Base-by-base conservation (phyloP, 1,140 invertebrate species). In the Gryon sp. region DNA sequence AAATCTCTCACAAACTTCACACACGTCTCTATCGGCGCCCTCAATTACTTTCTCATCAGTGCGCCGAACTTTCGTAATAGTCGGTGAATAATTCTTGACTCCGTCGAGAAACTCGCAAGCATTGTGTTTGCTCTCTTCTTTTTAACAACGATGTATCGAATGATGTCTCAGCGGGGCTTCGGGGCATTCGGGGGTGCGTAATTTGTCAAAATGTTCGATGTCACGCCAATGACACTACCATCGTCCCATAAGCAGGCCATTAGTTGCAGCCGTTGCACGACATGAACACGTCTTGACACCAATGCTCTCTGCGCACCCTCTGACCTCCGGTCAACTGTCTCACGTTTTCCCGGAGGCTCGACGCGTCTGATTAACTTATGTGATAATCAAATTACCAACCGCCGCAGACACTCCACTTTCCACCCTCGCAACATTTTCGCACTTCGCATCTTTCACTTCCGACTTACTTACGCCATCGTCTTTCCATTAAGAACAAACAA, bases 171-270 rank as follows among this genome's bases (percentile, higher is more conserved):
- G 11, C 16, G 26, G 36, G 38, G 6, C 22, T 4, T 4, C 6
- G 8, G 11, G 12, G 26, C 46, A 40, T 62, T 36, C 18, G 72
- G 34, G 62, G 60, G 20, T n/a, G 53, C 38, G 52, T 34, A 75
- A 75, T 75, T 75, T 75, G 62, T 66, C 72, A 75, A 60, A 75
- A 68, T 55, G 72, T 75, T 75, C 72, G 72, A 75, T 48, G 62
- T 75, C 72, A 45, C 22, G 72, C 72, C 62, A 75, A 62, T 75
- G 72, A 66, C 62, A 75, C 62, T 14, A 43, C 30, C 55, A 75
- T 68, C 72, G 50, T 66, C 46, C 70, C 46, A 60, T 66, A 66
- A 75, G 62, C 62, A 48, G 40, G 28, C 72, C 62, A 68, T 75
- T 75, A 75, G 72, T 75, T 55, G 72, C 72, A 75, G 72, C 72